Conservation (phyloP, 2,113 vertebrate genomes). For the Calyptommatus sinebrachiatus region DNA sequence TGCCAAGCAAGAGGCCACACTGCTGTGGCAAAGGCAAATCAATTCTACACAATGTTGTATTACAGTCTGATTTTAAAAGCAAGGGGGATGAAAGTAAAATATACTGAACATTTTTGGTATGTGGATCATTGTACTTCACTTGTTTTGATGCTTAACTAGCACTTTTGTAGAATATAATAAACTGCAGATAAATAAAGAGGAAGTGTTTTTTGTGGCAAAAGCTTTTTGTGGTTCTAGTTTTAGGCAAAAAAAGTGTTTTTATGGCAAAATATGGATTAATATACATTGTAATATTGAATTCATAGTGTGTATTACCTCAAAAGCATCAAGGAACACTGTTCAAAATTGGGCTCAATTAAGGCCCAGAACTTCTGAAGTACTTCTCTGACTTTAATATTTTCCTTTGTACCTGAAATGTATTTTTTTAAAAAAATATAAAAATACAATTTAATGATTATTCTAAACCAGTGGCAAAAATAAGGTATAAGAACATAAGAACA, state of each 20-base stretch:
- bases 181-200: too few species aligned
- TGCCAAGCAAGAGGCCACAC: not conserved
- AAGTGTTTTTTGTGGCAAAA: too few species aligned
- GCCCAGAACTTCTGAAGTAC: slow-evolving; percentile 79
- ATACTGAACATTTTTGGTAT: not conserved
- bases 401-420: slow-evolving; percentile 75
- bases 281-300: not conserved
- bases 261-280: not conserved
- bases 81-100: not conserved
- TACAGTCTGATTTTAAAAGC: not conserved
- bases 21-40: not conserved
- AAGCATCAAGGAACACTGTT: slow-evolving; percentile 74
- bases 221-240: too few species aligned
- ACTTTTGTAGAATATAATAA: too few species aligned
- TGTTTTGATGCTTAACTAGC: not conserved
- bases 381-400: slow-evolving; percentile 74
- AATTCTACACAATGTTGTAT: not conserved
- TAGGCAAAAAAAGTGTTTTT: too few species aligned
- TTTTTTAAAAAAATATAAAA: not conserved
- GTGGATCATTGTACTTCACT: not conserved
- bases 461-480: slow-evolving; percentile 9
- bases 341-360: slow-evolving; percentile 73
- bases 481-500: too few species aligned
- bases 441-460: not conserved
- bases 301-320: slow-evolving; percentile 77